Evolutionary conservation across 2,113 vertebrate genomes (phyloP).

Genomic region (Ahaetulla prasina): DNA sequence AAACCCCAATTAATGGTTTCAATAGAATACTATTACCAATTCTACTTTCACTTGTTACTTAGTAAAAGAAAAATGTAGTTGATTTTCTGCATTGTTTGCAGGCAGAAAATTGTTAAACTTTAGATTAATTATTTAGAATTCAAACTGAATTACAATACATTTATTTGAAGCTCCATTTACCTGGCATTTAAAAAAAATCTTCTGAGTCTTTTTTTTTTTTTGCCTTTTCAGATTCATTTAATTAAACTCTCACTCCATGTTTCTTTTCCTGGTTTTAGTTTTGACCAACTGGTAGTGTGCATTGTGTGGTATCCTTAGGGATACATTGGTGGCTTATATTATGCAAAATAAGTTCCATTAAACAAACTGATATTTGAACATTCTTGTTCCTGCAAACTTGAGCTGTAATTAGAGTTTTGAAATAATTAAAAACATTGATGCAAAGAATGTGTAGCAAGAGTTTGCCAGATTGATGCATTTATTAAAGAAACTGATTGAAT

Average conservation of each 20-base stretch:
- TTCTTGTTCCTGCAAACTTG: neutral
- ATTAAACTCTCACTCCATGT: neutral
- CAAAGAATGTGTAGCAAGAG: neutral
- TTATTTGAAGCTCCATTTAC: neutral
- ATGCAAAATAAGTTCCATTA: neutral
- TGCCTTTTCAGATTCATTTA: neutral
- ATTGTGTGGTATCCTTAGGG: neutral
- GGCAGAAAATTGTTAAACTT: neutral
- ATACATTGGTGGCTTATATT: neutral
- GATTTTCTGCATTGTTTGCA: neutral
- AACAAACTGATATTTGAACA: neutral
- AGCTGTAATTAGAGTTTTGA: neutral
- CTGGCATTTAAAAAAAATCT: neutral
- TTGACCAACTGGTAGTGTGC: neutral
- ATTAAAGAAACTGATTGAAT: neutral
- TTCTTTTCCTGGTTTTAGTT: neutral
- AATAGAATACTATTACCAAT: neutral
- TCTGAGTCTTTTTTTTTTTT: neutral
- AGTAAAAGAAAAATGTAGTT: neutral
- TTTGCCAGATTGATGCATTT: neutral
- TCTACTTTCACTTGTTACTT: neutral
- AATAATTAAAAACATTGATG: neutral
- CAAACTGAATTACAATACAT: neutral
- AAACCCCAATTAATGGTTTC: neutral
- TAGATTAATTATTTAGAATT: neutral